phyloP scores from a whole-genome alignment of 1,140 invertebrate genomes.

The Monomorium pharaonis region DNA sequence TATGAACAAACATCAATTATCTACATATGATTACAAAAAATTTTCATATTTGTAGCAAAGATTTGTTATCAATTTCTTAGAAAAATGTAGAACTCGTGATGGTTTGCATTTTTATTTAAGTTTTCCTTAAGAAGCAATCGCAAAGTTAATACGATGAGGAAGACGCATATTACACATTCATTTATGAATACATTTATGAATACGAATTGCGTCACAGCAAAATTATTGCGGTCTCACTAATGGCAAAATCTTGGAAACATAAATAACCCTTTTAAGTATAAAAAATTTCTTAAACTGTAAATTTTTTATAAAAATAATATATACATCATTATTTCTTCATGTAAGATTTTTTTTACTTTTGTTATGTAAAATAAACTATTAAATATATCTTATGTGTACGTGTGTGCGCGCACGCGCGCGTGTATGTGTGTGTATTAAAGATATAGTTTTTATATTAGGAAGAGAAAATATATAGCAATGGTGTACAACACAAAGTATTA shows the following conservation, averaged over 20 bases:
- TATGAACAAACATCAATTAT: neutral
- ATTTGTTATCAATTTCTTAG: slow-evolving; percentile 6
- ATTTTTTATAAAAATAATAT: neutral
- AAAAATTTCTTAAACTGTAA: neutral
- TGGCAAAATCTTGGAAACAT: slow-evolving; percentile 18
- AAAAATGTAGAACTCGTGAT: neutral
- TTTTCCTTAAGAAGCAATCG: neutral
- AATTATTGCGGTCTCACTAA: slow-evolving; percentile 11
- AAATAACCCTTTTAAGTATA: neutral
- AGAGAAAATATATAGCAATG: neutral
- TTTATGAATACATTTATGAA: neutral
- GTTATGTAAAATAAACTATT: neutral
- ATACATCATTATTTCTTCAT: neutral
- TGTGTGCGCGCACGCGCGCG: too few relatives aligned
- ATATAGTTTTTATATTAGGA: neutral
- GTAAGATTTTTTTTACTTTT: neutral
- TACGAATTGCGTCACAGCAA: slow-evolving; percentile 11
- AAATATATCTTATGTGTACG: neutral
- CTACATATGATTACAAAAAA: neutral
- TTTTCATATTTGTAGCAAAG: slow-evolving; percentile 4
- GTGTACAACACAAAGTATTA: too few relatives aligned
- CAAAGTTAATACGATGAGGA: neutral
- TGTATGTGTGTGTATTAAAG: neutral
- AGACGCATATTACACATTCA: neutral
- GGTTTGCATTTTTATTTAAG: neutral